Evolutionary conservation across 2,888 invertebrate species (phyloP), one percentile per base, ranked within the genome.

Genomic region (Halocaridina rubra): DNA sequence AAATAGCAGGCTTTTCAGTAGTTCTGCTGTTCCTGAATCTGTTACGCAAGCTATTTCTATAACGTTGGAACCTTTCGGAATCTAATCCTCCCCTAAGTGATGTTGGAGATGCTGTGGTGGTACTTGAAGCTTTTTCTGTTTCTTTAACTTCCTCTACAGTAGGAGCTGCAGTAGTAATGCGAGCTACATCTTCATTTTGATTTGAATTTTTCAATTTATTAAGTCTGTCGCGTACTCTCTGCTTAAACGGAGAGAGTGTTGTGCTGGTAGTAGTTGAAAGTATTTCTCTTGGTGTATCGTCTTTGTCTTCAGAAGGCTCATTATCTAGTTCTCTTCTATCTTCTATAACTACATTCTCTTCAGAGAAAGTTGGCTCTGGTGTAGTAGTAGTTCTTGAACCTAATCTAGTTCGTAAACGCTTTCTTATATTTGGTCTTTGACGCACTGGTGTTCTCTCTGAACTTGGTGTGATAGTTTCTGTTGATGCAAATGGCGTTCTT

Each of bases 361-460:
- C 61, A 72, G 27, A n/a, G 13, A 39, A 16, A 1, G 5, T 59
- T 22, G 82, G 77, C 22, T 19, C 8, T 22, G 59, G 33, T n/a
- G 78, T 30, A 10, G 82, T 82, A 5, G 76, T 69, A 8, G 29
- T 77, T 32, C 67, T 33, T n/a, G 67, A 30, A 10, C 39, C 16
- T n/a, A 67, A 29, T 5, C 77, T 76, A 29, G 82, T 59, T 7
- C 61, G 77, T 30, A 78, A 19, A 32, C 82, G 82, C 27, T 71
- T 78, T 22, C 82, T 82, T 19, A 82, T 59, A 22, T 39, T 78
- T 22, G 82, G 82, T 22, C 71, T 76, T 53, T 77, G 82, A 3
- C 82, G 53, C 10, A 27, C 16, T 32, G 33, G 16, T 2, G 67
- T 64, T 39, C 67, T 32, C 22, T 29, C n/a, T n/a, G n/a, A n/a